Conservation (phyloP, 2,888 invertebrate genomes). For the Stramonita haemastoma region DNA sequence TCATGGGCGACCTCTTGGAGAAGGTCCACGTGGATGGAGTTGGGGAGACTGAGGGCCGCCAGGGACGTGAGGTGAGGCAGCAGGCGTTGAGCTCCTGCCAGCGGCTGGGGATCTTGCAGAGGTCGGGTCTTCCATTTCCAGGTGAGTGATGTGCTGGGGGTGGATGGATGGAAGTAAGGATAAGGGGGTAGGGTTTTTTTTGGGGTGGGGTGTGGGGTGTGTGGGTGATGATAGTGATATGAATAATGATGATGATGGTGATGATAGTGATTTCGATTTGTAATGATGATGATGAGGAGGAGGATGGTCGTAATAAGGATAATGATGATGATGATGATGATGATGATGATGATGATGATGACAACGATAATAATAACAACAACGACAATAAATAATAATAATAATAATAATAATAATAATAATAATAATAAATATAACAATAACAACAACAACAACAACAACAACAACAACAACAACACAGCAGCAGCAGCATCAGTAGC, state of each 20-base stretch:
- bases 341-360: not conserved
- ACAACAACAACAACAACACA: not conserved
- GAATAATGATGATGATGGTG: too few relatives aligned
- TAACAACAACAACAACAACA: not conserved
- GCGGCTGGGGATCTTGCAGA: conserved; percentile 55
- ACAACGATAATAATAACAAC: not conserved
- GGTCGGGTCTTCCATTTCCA: conserved; percentile 65
- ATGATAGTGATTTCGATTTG: too few relatives aligned
- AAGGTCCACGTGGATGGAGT: conserved; percentile 59
- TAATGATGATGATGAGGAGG: not conserved
- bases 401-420: not conserved
- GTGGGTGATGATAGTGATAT: not conserved
- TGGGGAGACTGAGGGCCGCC: conserved; percentile 65
- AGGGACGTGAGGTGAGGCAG: conserved; percentile 59
- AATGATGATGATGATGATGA: not conserved
- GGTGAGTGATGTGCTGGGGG: conserved; percentile 65
- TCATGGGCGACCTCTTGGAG: conserved; percentile 45
- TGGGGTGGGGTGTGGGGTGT: too few relatives aligned
- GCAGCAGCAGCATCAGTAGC: not conserved
- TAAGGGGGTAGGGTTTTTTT: too few relatives aligned
- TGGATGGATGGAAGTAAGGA: too few relatives aligned
- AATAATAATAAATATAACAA: not conserved
- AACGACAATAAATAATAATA: not conserved
- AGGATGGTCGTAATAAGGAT: not conserved
- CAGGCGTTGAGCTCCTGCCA: conserved; percentile 58